Base-by-base conservation (phyloP, 2,797 vertebrate genomes). In the Odontamblyopus rebecca region DNA sequence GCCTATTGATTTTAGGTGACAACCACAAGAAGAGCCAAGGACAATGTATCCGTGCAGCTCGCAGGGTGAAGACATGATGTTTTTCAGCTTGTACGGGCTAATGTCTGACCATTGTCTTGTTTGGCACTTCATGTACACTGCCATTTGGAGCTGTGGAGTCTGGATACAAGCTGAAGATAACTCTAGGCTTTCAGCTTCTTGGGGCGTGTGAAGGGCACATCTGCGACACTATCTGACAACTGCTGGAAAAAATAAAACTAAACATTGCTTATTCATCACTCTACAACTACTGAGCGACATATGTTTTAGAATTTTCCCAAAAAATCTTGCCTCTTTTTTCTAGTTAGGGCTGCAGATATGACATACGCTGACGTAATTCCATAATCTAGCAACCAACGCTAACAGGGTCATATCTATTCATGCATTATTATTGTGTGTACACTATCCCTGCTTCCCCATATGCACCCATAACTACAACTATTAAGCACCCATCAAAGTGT, bases 1-100 rank as follows among this genome's bases (percentile, higher is more conserved):
- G 38, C 76, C n/a, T 9, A 65, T 41, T 72, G 69, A 81, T 71
- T 74, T 71, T n/a, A 56, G 66, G 51, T 68, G 68, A 68, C 60
- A 76, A 41, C 73, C 53, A n/a, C n/a, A 38, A 27, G 51, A 30
- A 35, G 35, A 54, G 73, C 15, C 18, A 30, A 50, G 13, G 56
- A 61, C 60, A 38, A 30, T 50, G 72, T 68, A 41, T 26, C 48
- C 32, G 48, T 51, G 35, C 57, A 56, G 48, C 59, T 44, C 48
- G n/a, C 53, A 41, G 35, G 50, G 29, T 68, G 13, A 26, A 23
- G n/a, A 9, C n/a, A 6, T 68, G 29, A 27, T 53, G 12, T n/a
- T 12, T 44, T 51, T 32, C 59, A 61, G 59, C 59, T 32, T 19
- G 59, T 16, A 61, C 7, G 32, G 59, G 59, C 15, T 61, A 61